phyloP scores from a whole-genome alignment of 2,888 invertebrate species.

The Ornithoptera priamus region DNA sequence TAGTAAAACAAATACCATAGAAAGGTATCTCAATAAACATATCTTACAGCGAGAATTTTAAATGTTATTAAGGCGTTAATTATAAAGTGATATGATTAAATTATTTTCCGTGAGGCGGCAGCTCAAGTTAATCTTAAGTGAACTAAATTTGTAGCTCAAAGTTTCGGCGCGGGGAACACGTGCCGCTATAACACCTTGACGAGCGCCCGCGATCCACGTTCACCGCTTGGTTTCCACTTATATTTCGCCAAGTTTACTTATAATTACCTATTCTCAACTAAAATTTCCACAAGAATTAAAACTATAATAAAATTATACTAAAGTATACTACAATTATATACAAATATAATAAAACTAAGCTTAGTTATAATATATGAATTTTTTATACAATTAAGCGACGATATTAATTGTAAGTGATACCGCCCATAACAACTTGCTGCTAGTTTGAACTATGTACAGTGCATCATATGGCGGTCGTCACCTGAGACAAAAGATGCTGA shows the following conservation, averaged over 20 bases:
- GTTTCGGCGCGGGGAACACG: conserved; percentile 29
- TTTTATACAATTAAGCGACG: no score
- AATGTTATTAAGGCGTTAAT: conserved; percentile 6
- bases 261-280: not conserved
- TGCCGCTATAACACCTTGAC: conserved; percentile 30
- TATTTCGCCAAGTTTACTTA: not conserved
- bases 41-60: not conserved
- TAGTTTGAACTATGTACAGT: no score
- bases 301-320: not conserved
- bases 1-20: not conserved
- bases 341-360: no score
- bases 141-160: conserved; percentile 30
- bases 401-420: no score
- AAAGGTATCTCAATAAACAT: not conserved
- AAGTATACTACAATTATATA: not conserved
- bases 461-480: no score
- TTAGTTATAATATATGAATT: no score
- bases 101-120: conserved; percentile 25
- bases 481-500: no score
- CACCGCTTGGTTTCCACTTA: conserved; percentile 25
- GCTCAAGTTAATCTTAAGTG: conserved; percentile 30
- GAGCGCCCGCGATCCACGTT: conserved; percentile 26
- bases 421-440: no score
- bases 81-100: conserved; percentile 26
- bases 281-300: not conserved